A percentile compares a stretch with the other conserved stretches of the same genome.
Evolutionary conservation across 2,113 vertebrate species (phyloP).

Genomic region (Trogon surrucura): DNA sequence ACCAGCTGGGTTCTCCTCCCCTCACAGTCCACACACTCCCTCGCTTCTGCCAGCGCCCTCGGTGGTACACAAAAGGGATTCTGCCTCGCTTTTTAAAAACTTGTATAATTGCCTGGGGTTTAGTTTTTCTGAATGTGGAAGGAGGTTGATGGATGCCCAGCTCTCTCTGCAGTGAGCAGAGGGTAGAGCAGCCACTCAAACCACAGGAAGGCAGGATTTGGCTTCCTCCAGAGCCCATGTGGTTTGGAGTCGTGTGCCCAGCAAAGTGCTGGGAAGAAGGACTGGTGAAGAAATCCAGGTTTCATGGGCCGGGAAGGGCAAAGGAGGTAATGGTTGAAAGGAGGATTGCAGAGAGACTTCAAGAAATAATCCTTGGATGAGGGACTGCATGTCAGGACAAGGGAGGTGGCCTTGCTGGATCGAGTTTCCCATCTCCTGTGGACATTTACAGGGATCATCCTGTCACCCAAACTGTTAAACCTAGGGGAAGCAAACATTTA

Average conservation of each 20-base stretch:
- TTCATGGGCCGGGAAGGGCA: not conserved
- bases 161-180: not conserved
- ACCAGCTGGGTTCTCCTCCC: not conserved
- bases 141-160: not conserved
- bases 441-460: not conserved
- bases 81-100: not conserved
- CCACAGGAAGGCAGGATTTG: not conserved
- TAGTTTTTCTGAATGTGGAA: not conserved
- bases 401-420: not conserved
- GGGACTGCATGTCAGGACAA: not conserved
- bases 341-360: not conserved
- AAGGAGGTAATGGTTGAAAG: not conserved
- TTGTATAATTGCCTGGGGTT: not conserved
- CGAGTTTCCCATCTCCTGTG: not conserved
- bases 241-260: not conserved
- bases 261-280: not conserved
- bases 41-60: not conserved
- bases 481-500: not conserved
- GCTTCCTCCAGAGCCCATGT: not conserved
- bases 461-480: not conserved
- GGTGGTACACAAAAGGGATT: not conserved
- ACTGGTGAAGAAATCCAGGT: not conserved
- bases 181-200: not conserved
- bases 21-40: rapidly evolving
- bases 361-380: not conserved